These are phyloP conservation scores for Variabilichromis moorii DNA, from an alignment of 2,113 vertebrate genomes.

Conservation along the genomic window DNA sequence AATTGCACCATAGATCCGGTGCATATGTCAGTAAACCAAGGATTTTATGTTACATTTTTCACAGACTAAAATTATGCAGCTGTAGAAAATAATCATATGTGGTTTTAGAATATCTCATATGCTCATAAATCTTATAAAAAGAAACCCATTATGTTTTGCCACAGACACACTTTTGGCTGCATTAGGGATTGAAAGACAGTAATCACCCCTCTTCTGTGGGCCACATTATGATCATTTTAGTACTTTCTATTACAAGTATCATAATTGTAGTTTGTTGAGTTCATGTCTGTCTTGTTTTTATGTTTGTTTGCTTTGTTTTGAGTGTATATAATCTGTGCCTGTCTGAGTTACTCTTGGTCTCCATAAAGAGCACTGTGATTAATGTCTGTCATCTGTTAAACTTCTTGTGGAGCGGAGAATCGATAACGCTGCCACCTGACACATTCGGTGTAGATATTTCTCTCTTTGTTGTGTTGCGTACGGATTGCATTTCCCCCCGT, in stretches of 20 bases:
- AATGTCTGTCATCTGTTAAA: slow-evolving; percentile 49
- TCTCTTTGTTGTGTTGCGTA: slow-evolving; percentile 20
- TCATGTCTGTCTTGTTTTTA: background rate
- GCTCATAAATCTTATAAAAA: background rate
- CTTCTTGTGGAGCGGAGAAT: slow-evolving; percentile 33
- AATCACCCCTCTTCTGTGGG: slow-evolving; percentile 10
- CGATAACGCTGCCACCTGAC: slow-evolving; percentile 30
- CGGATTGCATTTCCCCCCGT: background rate
- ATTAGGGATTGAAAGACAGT: background rate
- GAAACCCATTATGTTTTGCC: background rate
- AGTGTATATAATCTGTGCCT: background rate
- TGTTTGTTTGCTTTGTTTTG: background rate
- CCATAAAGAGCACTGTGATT: slow-evolving; percentile 31
- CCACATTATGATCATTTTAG: background rate
- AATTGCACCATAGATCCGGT: background rate
- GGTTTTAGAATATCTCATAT: background rate
- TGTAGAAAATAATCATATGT: background rate
- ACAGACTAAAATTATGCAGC: background rate
- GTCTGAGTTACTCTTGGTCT: background rate
- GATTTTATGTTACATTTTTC: background rate
- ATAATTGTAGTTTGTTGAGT: background rate
- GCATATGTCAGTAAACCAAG: background rate
- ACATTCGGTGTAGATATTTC: slow-evolving; percentile 37
- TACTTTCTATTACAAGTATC: background rate
- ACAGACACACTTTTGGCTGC: background rate